Base-by-base conservation (phyloP, 2,888 invertebrate genomes). In the Coleophora deauratella region DNA sequence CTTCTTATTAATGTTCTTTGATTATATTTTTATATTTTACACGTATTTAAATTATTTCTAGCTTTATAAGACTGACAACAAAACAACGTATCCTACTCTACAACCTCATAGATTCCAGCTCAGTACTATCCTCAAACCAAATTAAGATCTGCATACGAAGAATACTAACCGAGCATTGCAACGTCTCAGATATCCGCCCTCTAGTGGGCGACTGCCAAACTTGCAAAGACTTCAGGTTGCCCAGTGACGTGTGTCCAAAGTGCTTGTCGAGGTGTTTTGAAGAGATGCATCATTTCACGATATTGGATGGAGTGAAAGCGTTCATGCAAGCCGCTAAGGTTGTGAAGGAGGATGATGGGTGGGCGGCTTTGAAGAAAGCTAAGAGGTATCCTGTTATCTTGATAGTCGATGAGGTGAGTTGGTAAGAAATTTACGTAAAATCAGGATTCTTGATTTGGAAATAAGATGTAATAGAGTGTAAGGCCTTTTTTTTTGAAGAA, bases 391-490 rank as follows among this genome's bases (percentile, higher is more conserved):
- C 91, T 0, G 82, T 91, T 36, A 82, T 92, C 54, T 68, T 92
- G 46, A 88, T 92, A 51, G 71, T 92, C n/a, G 91, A 92, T 71
- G 91, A 91, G 73, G 91, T 91, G 43, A 54, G 57, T 51, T 13
- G n/a, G n/a, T n/a, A n/a, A n/a, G n/a, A n/a, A n/a, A n/a, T n/a
- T n/a, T n/a, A n/a, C n/a, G 21, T 21, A 21, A 21, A 3, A 21
- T 21, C 6, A n/a, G n/a, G n/a, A n/a, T n/a, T n/a, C n/a, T n/a
- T n/a, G n/a, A n/a, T n/a, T n/a, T n/a, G n/a, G n/a, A n/a, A n/a
- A n/a, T n/a, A n/a, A n/a, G n/a, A n/a, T n/a, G n/a, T n/a, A n/a
- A n/a, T n/a, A n/a, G n/a, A n/a, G n/a, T n/a, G n/a, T n/a, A n/a
- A n/a, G n/a, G n/a, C n/a, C n/a, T n/a, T n/a, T n/a, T n/a, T n/a